Conservation (phyloP, 2,113 vertebrate genomes). For the Cryptoleucopteryx plumbea region DNA sequence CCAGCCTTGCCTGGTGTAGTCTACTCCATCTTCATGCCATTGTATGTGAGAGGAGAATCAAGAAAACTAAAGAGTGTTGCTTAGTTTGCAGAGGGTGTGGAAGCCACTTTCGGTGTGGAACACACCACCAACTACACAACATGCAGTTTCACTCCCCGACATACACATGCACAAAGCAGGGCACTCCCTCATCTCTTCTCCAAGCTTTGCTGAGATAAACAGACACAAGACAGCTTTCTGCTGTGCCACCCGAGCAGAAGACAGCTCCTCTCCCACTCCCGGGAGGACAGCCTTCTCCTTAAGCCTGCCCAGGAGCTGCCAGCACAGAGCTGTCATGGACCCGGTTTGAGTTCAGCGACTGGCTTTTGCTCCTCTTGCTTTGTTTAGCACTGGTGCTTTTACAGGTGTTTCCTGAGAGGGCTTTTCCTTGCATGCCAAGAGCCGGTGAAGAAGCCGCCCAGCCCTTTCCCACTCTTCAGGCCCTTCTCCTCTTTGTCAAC, state of each 20-base stretch:
- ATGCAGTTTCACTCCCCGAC: neutral
- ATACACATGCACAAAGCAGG: fast-evolving
- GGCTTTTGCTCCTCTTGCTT: neutral
- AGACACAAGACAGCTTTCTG: neutral
- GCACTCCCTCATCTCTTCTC: neutral
- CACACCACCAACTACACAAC: neutral
- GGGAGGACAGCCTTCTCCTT: neutral
- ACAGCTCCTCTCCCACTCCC: fast-evolving
- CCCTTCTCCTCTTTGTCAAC: neutral
- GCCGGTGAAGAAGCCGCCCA: neutral
- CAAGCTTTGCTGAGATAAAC: neutral
- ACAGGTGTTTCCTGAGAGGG: constrained; percentile 23
- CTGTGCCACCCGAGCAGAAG: neutral
- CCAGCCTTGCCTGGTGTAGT: neutral
- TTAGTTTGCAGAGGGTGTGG: neutral
- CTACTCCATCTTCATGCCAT: neutral
- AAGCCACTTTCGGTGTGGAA: neutral
- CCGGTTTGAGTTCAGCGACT: neutral
- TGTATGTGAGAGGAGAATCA: neutral
- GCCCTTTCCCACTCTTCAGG: neutral
- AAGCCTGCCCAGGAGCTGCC: neutral
- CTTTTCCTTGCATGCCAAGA: neutral
- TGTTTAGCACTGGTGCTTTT: neutral
- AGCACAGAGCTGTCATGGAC: neutral
- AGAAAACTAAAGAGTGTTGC: neutral